These are phyloP conservation scores for Aurelia sp. DNA, from an alignment of 30 jellyfish, hydroid and myxozoan species.

Conservation along the genomic window DNA sequence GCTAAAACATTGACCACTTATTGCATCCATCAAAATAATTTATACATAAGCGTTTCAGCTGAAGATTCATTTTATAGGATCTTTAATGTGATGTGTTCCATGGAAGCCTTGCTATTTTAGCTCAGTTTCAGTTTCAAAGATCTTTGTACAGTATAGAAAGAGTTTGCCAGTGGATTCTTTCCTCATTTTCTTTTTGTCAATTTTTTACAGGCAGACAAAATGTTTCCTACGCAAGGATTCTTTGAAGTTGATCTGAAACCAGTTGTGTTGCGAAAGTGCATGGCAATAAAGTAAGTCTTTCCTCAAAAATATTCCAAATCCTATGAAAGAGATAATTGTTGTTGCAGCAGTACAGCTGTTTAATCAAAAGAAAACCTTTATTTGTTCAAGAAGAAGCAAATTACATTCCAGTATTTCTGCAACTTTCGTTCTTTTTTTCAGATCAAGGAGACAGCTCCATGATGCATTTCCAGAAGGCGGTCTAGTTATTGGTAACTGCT, in stretches of 20 bases:
- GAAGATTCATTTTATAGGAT: too few relatives aligned
- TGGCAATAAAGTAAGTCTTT: slow-evolving; percentile 63
- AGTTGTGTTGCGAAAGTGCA: slow-evolving; percentile 76
- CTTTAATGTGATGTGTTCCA: too few relatives aligned
- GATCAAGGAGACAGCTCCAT: slow-evolving; percentile 79
- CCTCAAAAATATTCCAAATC: too few relatives aligned
- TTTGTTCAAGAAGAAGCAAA: background rate
- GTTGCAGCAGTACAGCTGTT: too few relatives aligned
- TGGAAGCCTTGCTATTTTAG: too few relatives aligned
- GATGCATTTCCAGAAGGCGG: slow-evolving; percentile 91
- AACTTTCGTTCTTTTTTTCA: background rate
- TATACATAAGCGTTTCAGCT: too few relatives aligned
- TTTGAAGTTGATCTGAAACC: slow-evolving; percentile 94
- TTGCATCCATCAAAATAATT: too few relatives aligned
- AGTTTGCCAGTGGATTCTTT: background rate
- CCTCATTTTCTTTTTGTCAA: background rate
- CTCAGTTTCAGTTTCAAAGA: too few relatives aligned
- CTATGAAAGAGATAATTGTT: too few relatives aligned
- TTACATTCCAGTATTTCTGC: background rate
- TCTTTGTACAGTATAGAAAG: background rate
- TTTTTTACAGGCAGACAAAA: slow-evolving; percentile 50
- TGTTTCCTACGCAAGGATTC: slow-evolving; percentile 85
- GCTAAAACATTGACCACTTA: too few relatives aligned
- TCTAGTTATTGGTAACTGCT: slow-evolving; percentile 61
- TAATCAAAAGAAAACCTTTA: background rate